Evolutionary conservation across 2,888 invertebrate species (phyloP).

Genomic region (Oscheius sp.): DNA sequence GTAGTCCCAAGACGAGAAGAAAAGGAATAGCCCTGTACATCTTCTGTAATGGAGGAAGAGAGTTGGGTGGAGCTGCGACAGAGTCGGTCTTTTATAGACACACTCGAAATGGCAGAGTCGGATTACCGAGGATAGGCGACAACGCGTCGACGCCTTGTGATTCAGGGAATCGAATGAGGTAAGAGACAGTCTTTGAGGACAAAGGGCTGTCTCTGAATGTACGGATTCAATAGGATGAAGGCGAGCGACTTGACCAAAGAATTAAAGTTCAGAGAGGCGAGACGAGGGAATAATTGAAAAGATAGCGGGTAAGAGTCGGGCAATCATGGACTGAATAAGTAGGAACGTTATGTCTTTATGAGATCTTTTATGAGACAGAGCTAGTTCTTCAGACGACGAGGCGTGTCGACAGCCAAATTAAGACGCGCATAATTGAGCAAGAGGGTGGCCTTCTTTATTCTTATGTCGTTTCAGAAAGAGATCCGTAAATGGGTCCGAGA

Average conservation of each 20-base stretch:
- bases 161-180: no score
- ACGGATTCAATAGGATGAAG: no score
- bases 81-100: not conserved
- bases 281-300: not conserved
- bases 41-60: not conserved
- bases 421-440: conserved; percentile 21
- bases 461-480: conserved; percentile 28
- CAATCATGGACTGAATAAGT: not conserved
- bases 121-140: not conserved
- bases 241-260: not conserved
- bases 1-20: conserved; percentile 7
- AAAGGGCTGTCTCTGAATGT: no score
- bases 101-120: not conserved
- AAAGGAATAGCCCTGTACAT: not conserved
- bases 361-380: no score
- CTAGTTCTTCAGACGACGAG: not conserved
- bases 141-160: no score
- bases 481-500: conserved; percentile 51
- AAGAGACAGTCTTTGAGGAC: no score
- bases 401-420: conserved; percentile 12
- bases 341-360: not conserved
- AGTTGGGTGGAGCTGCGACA: not conserved
- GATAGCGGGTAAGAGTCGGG: not conserved
- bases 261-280: not conserved
- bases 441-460: not conserved